Base-by-base conservation (phyloP, 2,888 invertebrate genomes). In the Oligia strigilis region DNA sequence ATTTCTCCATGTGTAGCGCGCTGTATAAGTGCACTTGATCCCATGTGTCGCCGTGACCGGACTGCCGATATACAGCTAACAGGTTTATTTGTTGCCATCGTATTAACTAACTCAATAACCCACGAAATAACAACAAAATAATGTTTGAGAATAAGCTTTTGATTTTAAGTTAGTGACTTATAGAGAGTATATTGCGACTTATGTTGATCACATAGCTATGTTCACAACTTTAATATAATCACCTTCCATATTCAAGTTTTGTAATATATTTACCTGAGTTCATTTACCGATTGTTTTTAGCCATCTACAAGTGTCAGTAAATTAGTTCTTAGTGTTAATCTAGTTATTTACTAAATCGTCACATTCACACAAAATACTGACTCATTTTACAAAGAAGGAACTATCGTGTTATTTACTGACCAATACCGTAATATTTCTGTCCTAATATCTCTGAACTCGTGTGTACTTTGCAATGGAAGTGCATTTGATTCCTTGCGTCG, bases 401-500 rank as follows among this genome's bases (percentile, higher is more conserved):
- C 17, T 49, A 29, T 64, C 49, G 19, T 8, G 46, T 72, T 72
- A 72, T 81, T 66, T 71, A 77, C 64, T 55, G 52, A 49, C 74
- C 77, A 85, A 73, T 76, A 70, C 36, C 14, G 52, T 65, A 70
- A 76, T 43, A 67, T 67, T 6, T 13, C 14, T 64, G 65, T 71
- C 52, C 52, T 55, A 76, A 77, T 86, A 80, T 64, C 62, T 73
- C 62, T 71, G 65, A 55, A 62, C 46, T 80, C 93, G 82, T 93
- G 93, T 94, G 89, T 80, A 86, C 77, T 87, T 65, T 80, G 82
- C 91, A 69, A 81, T 82, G 80, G 83, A 81, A 93, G 93, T 95
- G 94, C 96, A 96, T 95, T 97, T 96, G 96, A 96, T 96, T 96
- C 94, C 93, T 91, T 90, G 90, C 86, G 88, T 88, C 96, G 97